These are phyloP conservation scores for Pseudomyrmex concolor DNA, from an alignment of 1,140 invertebrate species.

Conservation along the genomic window DNA sequence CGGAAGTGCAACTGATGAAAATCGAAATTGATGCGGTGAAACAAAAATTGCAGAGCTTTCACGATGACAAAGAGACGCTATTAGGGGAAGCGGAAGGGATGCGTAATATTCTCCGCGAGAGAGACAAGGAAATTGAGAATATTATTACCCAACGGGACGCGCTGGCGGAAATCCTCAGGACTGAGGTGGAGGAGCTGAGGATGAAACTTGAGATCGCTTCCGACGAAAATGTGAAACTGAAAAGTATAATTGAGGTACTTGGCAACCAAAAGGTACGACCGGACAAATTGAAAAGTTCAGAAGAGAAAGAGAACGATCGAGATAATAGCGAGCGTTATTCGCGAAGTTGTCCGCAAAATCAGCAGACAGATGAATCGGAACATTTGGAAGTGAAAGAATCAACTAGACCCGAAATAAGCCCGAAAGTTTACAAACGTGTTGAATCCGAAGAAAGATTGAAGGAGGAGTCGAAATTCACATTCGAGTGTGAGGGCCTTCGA, in stretches of 20 bases:
- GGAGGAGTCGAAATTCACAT: conserved; percentile 9
- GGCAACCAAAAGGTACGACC: background rate
- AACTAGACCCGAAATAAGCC: conserved; percentile 20
- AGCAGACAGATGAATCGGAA: conserved; percentile 39
- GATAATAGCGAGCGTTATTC: conserved; percentile 16
- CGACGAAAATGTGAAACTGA: conserved; percentile 57
- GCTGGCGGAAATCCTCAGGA: conserved; percentile 21
- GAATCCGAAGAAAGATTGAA: conserved; percentile 31
- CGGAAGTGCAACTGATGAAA: conserved; percentile 54
- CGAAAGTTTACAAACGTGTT: conserved; percentile 8
- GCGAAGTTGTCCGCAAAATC: conserved; percentile 20
- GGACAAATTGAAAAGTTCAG: conserved; percentile 24
- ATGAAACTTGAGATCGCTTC: conserved; percentile 36
- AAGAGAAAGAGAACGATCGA: background rate
- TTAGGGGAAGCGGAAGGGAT: conserved; percentile 57
- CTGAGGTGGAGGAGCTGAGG: conserved; percentile 24
- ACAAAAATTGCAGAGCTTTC: conserved; percentile 47
- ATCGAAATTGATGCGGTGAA: conserved; percentile 35
- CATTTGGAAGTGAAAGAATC: conserved; percentile 25
- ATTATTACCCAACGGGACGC: conserved; percentile 32
- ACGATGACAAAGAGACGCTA: conserved; percentile 53
- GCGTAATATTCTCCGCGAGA: conserved; percentile 48
- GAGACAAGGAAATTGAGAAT: conserved; percentile 48
- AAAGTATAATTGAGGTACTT: conserved; percentile 38
- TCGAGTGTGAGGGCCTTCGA: conserved; percentile 30